Base-by-base conservation (phyloP, 2,797 vertebrate species). In the Telmatherina bonti region DNA sequence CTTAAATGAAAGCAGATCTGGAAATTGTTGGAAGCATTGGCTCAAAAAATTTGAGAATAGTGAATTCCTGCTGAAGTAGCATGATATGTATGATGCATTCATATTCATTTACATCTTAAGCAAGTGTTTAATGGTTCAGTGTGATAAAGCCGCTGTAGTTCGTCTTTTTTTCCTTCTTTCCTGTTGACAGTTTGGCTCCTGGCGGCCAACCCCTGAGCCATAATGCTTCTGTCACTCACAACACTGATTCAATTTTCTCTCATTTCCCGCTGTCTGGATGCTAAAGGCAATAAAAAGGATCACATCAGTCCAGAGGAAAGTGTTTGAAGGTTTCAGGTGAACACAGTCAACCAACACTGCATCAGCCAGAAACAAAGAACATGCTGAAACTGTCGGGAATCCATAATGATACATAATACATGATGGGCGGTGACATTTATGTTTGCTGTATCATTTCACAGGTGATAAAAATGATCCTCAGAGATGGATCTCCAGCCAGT, bases 201-300 rank as follows among this genome's bases (percentile, higher is more conserved):
- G 70, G 81, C 26, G 13, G 67, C 77, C 61, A 56, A 73, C 47
- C 71, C 70, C 61, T 55, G 1, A 62, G 53, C 84, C 75, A 83
- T 92, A 87, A 91, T 91, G 81, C 78, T 61, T 72, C 88, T 86
- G 90, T 88, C 91, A 90, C 83, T 93, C 92, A 90, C 51, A 66
- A 51, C 69, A n/a, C 82, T 83, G 81, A 92, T 92, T 87, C 82
- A 88, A 89, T 92, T 91, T 80, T 70, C 74, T 80, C 79, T 85
- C 56, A 81, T 90, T 92, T 92, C 82, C 77, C 13, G 11, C 31
- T 79, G 78, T 82, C 73, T 72, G 66, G 55, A 80, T 85, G 81
- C 76, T 82, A 82, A 69, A 63, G 82, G 62, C 80, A 81, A 80
- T 63, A 45, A 88, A 79, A 76, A 53, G 52, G 65, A 82, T 81